Base-by-base conservation (phyloP, 2,113 vertebrate species). In the Pithys albifrons region DNA sequence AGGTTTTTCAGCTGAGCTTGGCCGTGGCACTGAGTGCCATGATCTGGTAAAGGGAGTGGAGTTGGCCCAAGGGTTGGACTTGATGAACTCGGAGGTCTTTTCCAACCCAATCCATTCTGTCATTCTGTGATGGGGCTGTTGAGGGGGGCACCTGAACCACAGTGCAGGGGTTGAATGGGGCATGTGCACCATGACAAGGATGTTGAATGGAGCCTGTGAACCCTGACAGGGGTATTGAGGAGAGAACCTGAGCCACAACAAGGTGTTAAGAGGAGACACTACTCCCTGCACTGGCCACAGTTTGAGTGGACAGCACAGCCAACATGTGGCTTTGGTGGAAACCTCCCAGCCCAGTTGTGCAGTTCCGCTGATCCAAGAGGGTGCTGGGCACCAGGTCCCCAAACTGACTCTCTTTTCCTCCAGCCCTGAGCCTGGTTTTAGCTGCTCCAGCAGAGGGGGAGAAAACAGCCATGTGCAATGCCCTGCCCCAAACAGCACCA, bases 121-220 rank as follows among this genome's bases (percentile, higher is more conserved):
- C 9, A 39, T 39, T 39, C 39, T 39, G 14, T 41, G 41, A 41
- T 41, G 41, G 41, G 41, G 13, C 41, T 41, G 41, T 41, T 41
- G 12, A 41, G 12, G 41, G 7, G 41, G 46, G 6, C 10, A 41
- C 5, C 37, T 43, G 24, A 20, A 28, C 62, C 52, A 39, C 1
- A 0, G 23, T 0, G 0, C 9, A 18, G 9, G 23, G 11, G 18
- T 22, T 29, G 55, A 49, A 66, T n/a, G 17, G 5, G 18, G 1
- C 2, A 29, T 3, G 35, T 29, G 33, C 28, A 23, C 41, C 39
- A 25, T 0, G 0, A 24, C 0, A 0, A 12, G 12, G 37, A 10
- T 33, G 24, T 2, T 28, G 67, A 52, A 51, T 28, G 13, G 10
- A 41, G 2, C 2, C 14, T 8, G 48, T 31, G 35, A 29, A 24